Evolutionary conservation across 2,797 vertebrate genomes (phyloP).

Genomic region (Sternarchorhynchus goeldii): DNA sequence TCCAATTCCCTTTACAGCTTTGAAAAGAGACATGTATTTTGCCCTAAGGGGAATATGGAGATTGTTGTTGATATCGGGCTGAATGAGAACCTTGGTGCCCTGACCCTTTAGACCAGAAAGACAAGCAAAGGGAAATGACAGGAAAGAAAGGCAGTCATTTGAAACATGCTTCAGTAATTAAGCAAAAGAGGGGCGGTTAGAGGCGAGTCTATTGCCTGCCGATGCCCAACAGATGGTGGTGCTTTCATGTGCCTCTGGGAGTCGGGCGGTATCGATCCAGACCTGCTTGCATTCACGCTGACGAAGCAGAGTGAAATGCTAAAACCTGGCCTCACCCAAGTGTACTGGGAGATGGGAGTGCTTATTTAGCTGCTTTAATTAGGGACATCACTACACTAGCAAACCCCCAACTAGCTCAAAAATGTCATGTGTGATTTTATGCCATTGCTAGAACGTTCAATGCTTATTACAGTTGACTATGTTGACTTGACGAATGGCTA

Average conservation of each 20-base stretch:
- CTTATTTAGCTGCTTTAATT: background rate
- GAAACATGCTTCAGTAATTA: conserved; percentile 63
- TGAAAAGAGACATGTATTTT: background rate
- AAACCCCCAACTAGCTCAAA: background rate
- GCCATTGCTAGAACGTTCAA: background rate
- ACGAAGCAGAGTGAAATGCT: background rate
- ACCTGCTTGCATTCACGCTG: background rate
- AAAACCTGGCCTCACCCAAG: background rate
- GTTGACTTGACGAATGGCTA: background rate
- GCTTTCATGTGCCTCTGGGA: conserved; percentile 61
- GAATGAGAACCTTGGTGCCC: conserved; percentile 40
- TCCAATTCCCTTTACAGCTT: background rate
- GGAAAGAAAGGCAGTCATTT: background rate
- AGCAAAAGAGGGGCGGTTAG: conserved; percentile 66
- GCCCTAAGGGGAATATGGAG: conserved; percentile 1
- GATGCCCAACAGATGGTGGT: conserved; percentile 69
- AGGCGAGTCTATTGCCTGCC: conserved; percentile 57
- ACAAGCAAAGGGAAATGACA: background rate
- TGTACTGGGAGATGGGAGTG: background rate
- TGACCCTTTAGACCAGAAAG: background rate
- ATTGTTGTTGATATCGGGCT: conserved; percentile 43
- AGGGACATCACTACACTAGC: background rate
- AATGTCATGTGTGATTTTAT: background rate
- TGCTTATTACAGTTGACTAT: background rate
- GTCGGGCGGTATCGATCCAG: conserved; percentile 60